Conservation (phyloP, 2,113 vertebrate species). For the Antidorcas marsupialis region DNA sequence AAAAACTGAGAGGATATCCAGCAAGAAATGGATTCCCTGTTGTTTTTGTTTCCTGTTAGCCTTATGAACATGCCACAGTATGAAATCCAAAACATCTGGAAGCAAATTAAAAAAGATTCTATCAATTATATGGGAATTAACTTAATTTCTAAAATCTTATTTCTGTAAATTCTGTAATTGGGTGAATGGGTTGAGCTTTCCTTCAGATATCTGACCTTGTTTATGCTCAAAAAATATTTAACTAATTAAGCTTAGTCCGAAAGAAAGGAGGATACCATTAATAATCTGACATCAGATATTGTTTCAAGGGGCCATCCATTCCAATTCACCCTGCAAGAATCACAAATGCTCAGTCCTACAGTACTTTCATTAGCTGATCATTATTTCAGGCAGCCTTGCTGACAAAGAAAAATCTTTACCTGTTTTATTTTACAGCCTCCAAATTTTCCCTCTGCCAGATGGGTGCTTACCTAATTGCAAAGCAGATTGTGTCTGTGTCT, state of each 20-base stretch:
- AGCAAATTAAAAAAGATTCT: slow-evolving; percentile 17
- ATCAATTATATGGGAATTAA: background rate
- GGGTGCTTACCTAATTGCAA: slow-evolving; percentile 67
- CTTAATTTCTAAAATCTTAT: slow-evolving; percentile 27
- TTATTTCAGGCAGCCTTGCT: slow-evolving; percentile 63
- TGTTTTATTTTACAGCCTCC: slow-evolving; percentile 59
- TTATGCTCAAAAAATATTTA: slow-evolving; percentile 33
- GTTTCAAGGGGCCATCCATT: slow-evolving; percentile 41
- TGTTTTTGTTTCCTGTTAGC: background rate
- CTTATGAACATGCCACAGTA: background rate
- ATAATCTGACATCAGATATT: slow-evolving; percentile 19
- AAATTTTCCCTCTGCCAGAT: slow-evolving; percentile 67
- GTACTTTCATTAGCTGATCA: slow-evolving; percentile 51
- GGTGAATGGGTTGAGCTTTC: slow-evolving; percentile 17
- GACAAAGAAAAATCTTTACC: slow-evolving; percentile 70
- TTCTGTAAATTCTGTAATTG: background rate
- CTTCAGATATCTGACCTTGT: slow-evolving; percentile 35
- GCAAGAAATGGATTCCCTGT: background rate
- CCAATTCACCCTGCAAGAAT: slow-evolving; percentile 40
- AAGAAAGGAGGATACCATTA: background rate
- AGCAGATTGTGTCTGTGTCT: slow-evolving; percentile 65
- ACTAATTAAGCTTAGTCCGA: slow-evolving; percentile 30
- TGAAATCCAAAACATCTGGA: slow-evolving; percentile 30
- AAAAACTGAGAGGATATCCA: background rate
- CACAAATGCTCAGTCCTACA: background rate